Percentiles rank a stretch among this genome's conserved stretches.
Conservation (phyloP, 2,113 vertebrate species). For the Danionella cerebrum region DNA sequence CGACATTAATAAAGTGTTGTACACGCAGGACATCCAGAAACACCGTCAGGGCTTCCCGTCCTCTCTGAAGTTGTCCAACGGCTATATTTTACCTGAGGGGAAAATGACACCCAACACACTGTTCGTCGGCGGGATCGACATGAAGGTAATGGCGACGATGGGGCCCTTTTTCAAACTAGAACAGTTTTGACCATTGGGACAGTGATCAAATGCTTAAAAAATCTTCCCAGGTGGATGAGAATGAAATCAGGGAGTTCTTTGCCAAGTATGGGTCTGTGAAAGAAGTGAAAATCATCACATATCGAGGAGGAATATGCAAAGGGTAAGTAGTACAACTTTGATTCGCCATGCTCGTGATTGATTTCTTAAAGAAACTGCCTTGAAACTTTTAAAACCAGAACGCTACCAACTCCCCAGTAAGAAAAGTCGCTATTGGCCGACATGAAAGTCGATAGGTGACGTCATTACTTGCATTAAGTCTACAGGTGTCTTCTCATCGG, state of each 20-base stretch:
- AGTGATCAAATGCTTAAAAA: no score
- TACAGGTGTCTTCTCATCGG: no score
- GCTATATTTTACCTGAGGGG: slow-evolving; percentile 88
- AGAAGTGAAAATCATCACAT: slow-evolving; percentile 93
- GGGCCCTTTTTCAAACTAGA: neutral
- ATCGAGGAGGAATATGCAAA: slow-evolving; percentile 86
- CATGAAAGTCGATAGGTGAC: no score
- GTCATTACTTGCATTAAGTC: no score
- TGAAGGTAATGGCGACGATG: slow-evolving; percentile 66
- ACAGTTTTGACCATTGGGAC: no score
- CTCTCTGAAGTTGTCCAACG: slow-evolving; percentile 67
- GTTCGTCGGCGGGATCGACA: slow-evolving; percentile 91
- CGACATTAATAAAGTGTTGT: neutral
- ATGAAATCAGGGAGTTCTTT: slow-evolving; percentile 82
- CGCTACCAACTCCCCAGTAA: no score
- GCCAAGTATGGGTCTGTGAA: slow-evolving; percentile 77
- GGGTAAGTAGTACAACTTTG: no score
- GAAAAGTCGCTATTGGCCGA: no score
- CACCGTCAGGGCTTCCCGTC: slow-evolving; percentile 53
- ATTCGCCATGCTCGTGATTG: no score
- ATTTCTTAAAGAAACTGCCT: no score
- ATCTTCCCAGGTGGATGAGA: slow-evolving; percentile 76
- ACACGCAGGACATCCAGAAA: slow-evolving; percentile 42
- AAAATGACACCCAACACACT: slow-evolving; percentile 89
- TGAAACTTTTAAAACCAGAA: no score